A percentile compares a stretch with the other conserved stretches of the same genome.
phyloP scores from a whole-genome alignment of 2,797 vertebrate genomes.

The Lagorchestes hirsutus region DNA sequence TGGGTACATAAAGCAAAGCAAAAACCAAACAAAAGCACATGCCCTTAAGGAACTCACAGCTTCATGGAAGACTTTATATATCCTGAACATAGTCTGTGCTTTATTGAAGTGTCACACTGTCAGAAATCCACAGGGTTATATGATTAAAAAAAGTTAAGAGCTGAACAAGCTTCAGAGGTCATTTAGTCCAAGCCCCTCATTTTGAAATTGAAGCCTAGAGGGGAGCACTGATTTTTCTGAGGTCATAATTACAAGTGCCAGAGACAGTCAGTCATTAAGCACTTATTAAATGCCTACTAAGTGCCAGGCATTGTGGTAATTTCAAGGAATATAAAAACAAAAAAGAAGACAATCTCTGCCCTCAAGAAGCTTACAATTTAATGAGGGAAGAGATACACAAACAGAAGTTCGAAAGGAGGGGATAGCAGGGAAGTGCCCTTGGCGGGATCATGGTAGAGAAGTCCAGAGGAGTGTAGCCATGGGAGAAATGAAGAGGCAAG shows the following conservation, averaged over 20 bases:
- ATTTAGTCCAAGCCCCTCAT: background rate
- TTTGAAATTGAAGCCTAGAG: background rate
- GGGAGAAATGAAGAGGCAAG: background rate
- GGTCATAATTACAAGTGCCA: background rate
- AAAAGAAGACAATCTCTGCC: background rate
- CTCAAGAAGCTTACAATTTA: slow-evolving; percentile 8
- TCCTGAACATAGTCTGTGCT: background rate
- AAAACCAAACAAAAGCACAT: background rate
- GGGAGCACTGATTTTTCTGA: background rate
- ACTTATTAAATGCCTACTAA: background rate
- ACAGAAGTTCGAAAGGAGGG: background rate
- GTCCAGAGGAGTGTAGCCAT: background rate
- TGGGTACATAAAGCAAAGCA: background rate
- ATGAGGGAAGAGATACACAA: background rate
- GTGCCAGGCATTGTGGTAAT: background rate
- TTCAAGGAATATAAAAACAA: background rate
- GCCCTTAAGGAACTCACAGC: background rate
- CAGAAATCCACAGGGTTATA: background rate
- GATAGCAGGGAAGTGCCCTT: background rate
- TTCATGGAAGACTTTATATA: background rate
- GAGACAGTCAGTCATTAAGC: background rate
- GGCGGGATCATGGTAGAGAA: background rate
- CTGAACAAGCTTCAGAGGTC: background rate
- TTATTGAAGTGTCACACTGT: background rate
- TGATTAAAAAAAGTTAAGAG: background rate